Base-by-base conservation (phyloP, 2,797 vertebrate species). In the Gallinago solitaria region DNA sequence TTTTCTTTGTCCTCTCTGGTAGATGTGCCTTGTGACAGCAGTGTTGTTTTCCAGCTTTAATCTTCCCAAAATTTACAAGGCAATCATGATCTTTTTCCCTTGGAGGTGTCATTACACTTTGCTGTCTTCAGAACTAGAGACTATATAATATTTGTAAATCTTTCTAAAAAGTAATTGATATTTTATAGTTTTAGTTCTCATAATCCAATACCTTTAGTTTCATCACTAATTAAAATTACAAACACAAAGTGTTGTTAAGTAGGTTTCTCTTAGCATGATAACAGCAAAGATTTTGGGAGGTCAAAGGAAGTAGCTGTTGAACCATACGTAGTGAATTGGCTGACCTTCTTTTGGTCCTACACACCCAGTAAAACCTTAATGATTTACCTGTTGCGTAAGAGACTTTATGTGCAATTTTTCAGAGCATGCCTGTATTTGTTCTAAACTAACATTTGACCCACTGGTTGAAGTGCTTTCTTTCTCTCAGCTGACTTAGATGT, bases 291-390 rank as follows among this genome's bases (percentile, higher is more conserved):
- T 45, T 69, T 67, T 81, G 30, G 4, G 32, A 33, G 28, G 11
- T 41, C 28, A 61, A 61, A 83, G 32, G 75, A 86, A 81, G 24
- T 1, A 47, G 21, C 18, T 65, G 16, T 84, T 91, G 67, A 76
- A 64, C 37, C 5, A 69, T 19, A 33, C 3, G 4, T n/a, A 57
- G 57, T 39, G 21, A 71, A 4, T 33, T 79, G 32, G 6, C 16
- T 85, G 47, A 59, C 50, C 43, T 92, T 59, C 48, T 82, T 54
- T 70, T 74, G 47, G 37, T 88, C 30, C n/a, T 77, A 67, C 23
- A 48, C 32, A 51, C 21, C 9, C 59, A 90, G 16, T 39, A 67
- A 84, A 68, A 73, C 27, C 45, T 75, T 11, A 81, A 71, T 21
- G 17, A 83, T 74, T 94, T 71, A 85, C 51, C 39, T 75, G 11